Evolutionary conservation across 2,113 vertebrate species (phyloP), one percentile per base, ranked within the genome.

Genomic region (Argyrosomus japonicus): DNA sequence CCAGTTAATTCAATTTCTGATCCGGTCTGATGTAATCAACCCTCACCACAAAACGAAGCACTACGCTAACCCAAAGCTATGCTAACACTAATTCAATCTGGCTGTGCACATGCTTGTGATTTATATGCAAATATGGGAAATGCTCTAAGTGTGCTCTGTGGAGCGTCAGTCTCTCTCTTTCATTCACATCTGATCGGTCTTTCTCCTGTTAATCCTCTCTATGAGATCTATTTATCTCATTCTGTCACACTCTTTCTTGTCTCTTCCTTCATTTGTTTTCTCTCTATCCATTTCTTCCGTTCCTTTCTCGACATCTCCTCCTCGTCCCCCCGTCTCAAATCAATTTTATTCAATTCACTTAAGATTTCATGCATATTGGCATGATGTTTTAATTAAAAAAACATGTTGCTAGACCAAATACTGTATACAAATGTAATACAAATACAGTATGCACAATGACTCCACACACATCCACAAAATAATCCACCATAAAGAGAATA

Each of bases 1-100:
- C n/a, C 4, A 21, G 36, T 9, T 89, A 79, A 90, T 82, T 83
- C 75, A 84, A 86, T 93, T 88, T 50, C 65, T 56, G 63, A 1
- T 6, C 27, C 12, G 5, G 62, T 12, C 79, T 75, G 77, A 87
- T 84, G 77, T 53, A 57, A 89, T 88, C 79, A 68, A 2, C 51
- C 27, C 25, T 47, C 3, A 14, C 21, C 1, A 8, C 65, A 23
- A 68, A 60, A 72, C 57, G 76, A 73, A 73, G 64, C 68, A 18
- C 57, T 23, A 13, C 2, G 65, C 77, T 70, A 79, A 87, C 67
- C 73, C 43, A 68, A 23, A 82, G 53, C 81, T 82, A 77, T 32
- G 84, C 84, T 82, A 90, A 64, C 69, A 6, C 48, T 67, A 73
- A 81, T 77, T 85, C 61, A 80, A 58, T 81, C 76, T 48, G 51